Percentiles rank a stretch among this genome's conserved stretches.
These are phyloP conservation scores for Melanotaenia nigrans DNA, from an alignment of 2,797 vertebrate genomes.

Conservation along the genomic window DNA sequence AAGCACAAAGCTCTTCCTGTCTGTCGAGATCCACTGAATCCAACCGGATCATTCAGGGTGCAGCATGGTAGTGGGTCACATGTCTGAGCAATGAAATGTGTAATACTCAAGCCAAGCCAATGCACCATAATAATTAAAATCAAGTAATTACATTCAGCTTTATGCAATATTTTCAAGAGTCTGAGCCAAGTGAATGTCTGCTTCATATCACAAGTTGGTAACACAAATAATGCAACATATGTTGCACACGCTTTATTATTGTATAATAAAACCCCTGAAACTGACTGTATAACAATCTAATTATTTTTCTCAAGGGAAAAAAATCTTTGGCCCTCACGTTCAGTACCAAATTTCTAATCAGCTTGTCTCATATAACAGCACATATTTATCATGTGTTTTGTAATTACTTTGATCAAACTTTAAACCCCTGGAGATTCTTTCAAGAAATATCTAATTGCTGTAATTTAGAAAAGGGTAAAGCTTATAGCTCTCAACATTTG, in stretches of 20 bases:
- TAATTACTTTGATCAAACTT: slow-evolving; percentile 32
- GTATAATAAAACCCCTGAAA: slow-evolving; percentile 34
- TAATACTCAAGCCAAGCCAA: not conserved
- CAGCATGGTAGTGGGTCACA: not conserved
- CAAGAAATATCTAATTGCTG: slow-evolving; percentile 47
- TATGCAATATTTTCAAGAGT: not conserved
- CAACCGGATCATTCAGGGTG: not conserved
- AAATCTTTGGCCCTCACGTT: not conserved
- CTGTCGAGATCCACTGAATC: not conserved
- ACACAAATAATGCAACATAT: slow-evolving; percentile 9
- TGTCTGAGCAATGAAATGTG: not conserved
- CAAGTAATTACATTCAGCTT: not conserved
- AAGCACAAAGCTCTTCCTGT: not conserved
- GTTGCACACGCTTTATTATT: not conserved
- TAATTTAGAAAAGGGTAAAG: slow-evolving; percentile 33
- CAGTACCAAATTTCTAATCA: slow-evolving; percentile 27
- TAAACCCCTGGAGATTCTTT: slow-evolving; percentile 30
- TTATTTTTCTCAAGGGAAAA: slow-evolving; percentile 8
- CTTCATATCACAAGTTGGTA: not conserved
- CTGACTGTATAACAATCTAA: slow-evolving; percentile 18
- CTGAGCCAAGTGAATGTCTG: not conserved
- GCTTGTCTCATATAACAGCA: slow-evolving; percentile 27
- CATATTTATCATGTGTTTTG: slow-evolving; percentile 31
- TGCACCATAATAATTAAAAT: not conserved
- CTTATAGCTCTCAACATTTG: slow-evolving; percentile 26